A percentile compares a stretch with the other conserved stretches of the same genome.
These are phyloP conservation scores for Hydrocynus forskahlii DNA, from an alignment of 2,797 vertebrate species.

Conservation along the genomic window DNA sequence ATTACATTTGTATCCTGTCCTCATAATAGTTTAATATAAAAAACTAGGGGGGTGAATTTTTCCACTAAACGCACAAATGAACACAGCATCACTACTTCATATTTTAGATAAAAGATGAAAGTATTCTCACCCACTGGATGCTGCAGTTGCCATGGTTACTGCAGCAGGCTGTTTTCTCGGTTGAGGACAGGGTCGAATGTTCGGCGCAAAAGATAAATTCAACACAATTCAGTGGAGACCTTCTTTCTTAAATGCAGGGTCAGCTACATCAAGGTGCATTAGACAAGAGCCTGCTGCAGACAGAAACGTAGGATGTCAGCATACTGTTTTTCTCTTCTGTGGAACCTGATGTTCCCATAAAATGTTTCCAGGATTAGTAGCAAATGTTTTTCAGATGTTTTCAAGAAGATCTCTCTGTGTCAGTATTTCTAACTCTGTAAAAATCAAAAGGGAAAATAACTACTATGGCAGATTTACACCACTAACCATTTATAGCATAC, in stretches of 20 bases:
- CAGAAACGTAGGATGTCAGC: not conserved
- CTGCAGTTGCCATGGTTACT: slow-evolving; percentile 66
- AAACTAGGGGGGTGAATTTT: not conserved
- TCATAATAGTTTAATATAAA: not conserved
- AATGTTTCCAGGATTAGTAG: not conserved
- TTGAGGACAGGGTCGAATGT: slow-evolving; percentile 32
- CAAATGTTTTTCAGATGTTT: not conserved
- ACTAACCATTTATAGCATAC: not conserved
- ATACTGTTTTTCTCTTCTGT: not conserved
- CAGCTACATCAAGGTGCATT: not conserved
- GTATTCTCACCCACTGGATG: slow-evolving; percentile 52
- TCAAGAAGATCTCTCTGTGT: not conserved
- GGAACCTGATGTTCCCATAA: not conserved
- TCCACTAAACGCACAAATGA: slow-evolving; percentile 17
- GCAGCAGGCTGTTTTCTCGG: slow-evolving; percentile 44
- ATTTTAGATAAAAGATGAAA: slow-evolving; percentile 51
- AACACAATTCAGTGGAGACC: slow-evolving; percentile 13
- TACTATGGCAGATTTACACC: not conserved
- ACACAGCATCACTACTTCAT: slow-evolving; percentile 20
- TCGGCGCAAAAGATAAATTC: slow-evolving; percentile 20
- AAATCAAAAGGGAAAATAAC: too few species aligned
- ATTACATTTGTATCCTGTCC: too few species aligned
- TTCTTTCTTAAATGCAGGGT: not conserved
- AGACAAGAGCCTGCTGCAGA: not conserved
- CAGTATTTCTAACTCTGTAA: not conserved